Evolutionary conservation across 2,113 vertebrate species (phyloP).

Genomic region (Heterocephalus glaber): DNA sequence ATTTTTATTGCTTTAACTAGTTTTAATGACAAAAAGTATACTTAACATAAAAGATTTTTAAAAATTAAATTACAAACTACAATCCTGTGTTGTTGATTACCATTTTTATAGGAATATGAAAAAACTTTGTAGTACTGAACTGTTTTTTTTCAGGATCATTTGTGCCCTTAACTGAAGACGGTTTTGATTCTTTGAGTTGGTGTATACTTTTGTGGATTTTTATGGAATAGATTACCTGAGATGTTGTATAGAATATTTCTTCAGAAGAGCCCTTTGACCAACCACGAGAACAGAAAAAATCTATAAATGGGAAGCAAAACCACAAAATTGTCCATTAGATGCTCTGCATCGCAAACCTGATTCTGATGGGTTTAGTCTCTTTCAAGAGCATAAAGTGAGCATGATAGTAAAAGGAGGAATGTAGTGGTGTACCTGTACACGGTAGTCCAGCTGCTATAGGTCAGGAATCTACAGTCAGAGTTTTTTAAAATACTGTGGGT

Average conservation of each 20-base stretch:
- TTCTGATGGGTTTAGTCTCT: not conserved
- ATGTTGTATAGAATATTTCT: slow-evolving; percentile 64
- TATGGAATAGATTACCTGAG: slow-evolving; percentile 61
- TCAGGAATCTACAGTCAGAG: slow-evolving; percentile 63
- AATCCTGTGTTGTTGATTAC: not conserved
- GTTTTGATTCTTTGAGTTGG: slow-evolving; percentile 1
- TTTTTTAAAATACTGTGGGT: slow-evolving; percentile 42
- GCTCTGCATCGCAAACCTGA: not conserved
- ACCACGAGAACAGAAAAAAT: not conserved
- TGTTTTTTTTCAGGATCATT: slow-evolving; percentile 56
- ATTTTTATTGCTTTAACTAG: not conserved
- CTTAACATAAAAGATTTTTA: slow-evolving; percentile 22
- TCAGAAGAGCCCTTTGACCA: not conserved
- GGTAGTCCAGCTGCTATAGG: slow-evolving; percentile 63
- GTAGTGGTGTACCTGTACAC: not conserved
- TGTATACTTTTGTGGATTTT: slow-evolving; percentile 30
- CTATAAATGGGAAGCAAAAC: not conserved
- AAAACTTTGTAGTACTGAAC: slow-evolving; percentile 35
- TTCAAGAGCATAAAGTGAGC: not conserved
- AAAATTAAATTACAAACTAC: slow-evolving; percentile 42
- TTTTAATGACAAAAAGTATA: not conserved
- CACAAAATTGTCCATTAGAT: not conserved
- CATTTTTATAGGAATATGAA: slow-evolving; percentile 44
- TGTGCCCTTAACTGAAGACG: slow-evolving; percentile 36
- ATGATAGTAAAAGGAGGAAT: not conserved